Evolutionary conservation across 2,113 vertebrate species (phyloP).

Genomic region (Xenopus borealis): DNA sequence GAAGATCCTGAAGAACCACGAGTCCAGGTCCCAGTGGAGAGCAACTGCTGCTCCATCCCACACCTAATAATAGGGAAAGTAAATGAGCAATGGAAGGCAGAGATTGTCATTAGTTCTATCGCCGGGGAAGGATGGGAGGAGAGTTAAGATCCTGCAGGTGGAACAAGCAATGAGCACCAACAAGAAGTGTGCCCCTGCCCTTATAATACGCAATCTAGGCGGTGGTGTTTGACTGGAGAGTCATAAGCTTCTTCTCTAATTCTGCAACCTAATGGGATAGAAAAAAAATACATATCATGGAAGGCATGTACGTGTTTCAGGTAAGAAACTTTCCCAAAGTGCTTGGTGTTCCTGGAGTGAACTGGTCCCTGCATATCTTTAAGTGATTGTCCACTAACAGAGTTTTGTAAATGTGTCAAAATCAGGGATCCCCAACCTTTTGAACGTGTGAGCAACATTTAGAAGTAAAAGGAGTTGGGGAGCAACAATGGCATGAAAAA

Average conservation of each 20-base stretch:
- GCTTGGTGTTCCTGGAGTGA: no score
- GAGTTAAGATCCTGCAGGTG: slow-evolving; percentile 17
- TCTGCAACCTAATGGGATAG: slow-evolving; percentile 21
- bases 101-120: slow-evolving; percentile 11
- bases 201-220: slow-evolving; percentile 13
- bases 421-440: no score
- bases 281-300: neutral
- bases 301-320: no score
- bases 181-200: neutral
- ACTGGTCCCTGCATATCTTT: no score
- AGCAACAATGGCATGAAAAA: no score
- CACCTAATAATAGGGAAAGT: neutral
- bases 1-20: slow-evolving; percentile 14
- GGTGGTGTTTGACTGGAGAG: slow-evolving; percentile 25
- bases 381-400: no score
- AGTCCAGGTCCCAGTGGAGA: slow-evolving; percentile 17
- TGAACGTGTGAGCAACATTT: no score
- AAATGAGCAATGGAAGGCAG: slow-evolving; percentile 20
- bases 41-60: neutral
- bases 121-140: neutral
- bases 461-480: no score
- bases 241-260: slow-evolving; percentile 37
- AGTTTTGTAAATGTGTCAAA: no score
- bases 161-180: neutral
- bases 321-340: no score